Evolutionary conservation across 2,113 vertebrate species (phyloP), one percentile per base, ranked within the genome.

Genomic region (Callorhinus ursinus): DNA sequence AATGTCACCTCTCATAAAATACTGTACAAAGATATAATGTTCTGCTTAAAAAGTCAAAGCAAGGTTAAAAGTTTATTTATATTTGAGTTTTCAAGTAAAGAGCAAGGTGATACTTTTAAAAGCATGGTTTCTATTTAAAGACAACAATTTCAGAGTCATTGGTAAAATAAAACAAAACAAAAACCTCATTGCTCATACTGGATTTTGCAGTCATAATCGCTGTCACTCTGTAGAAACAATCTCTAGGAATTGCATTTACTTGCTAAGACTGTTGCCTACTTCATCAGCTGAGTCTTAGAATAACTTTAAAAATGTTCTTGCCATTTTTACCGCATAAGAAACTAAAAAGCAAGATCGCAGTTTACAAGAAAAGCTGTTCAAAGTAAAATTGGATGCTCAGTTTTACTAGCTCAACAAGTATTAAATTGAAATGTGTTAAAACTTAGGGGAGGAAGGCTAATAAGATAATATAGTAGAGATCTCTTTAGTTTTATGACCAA

Each of bases 91-190:
- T 80, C 0, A 7, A 93, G 24, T 63, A 89, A 69, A 0, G 19
- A 2, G 2, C 31, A 92, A 92, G 24, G 53, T 86, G 33, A 76
- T 81, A n/a, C 65, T 39, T 96, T 97, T 92, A 18, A 90, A 97
- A 97, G 63, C 42, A 86, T 14, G 46, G 19, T 39, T 90, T 95
- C 55, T 72, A 42, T 33, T 51, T 2, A 74, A 61, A 86, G 71
- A 93, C 81, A 97, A 98, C 81, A 82, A 95, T 90, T 96, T 65
- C 67, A 95, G 5, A 96, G 82, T 96, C 36, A 80, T 55, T 42
- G 51, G 19, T 59, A 39, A 74, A 96, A 53, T 39, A 39, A 53
- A 51, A 51, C 14, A 53, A 53, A 53, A 53, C 51, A 53, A 53
- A 33, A 33, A 33, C 63, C 46, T 90, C 89, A 72, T 0, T 77